Evolutionary conservation across 2,113 vertebrate species (phyloP).

Genomic region (Gobius niger): DNA sequence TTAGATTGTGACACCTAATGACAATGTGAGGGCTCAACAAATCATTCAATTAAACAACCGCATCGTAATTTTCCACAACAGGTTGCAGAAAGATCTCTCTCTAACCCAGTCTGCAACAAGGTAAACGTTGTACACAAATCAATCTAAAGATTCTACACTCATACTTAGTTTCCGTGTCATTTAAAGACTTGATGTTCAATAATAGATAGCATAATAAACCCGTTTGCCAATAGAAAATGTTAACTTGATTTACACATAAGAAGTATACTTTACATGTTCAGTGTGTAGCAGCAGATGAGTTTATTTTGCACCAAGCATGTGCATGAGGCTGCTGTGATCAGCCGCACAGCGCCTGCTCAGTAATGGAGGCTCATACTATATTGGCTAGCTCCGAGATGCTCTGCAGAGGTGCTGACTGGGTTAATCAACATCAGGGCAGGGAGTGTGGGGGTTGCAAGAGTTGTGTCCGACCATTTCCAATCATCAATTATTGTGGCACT

Average conservation of each 20-base stretch:
- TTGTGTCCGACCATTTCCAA: conserved; percentile 36
- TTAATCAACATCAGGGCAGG: conserved; percentile 43
- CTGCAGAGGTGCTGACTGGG: conserved; percentile 41
- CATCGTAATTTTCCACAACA: conserved; percentile 1
- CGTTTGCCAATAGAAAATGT: too few relatives aligned
- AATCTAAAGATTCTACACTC: neutral
- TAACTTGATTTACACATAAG: neutral
- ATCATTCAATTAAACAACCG: conserved; percentile 15
- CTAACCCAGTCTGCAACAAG: neutral
- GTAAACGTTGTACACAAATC: neutral
- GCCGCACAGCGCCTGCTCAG: conserved; percentile 25
- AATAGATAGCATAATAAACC: too few relatives aligned
- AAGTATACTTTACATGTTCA: neutral
- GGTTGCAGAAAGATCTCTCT: neutral
- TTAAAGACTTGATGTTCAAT: too few relatives aligned
- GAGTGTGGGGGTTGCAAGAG: conserved; percentile 36
- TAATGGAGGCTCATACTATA: conserved; percentile 40
- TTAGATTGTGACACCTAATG: conserved; percentile 28
- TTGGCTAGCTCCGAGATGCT: conserved; percentile 7
- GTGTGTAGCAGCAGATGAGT: conserved; percentile 18
- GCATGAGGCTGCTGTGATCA: conserved; percentile 30
- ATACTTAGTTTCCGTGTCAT: neutral
- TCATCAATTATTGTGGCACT: conserved; percentile 29
- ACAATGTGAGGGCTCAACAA: conserved; percentile 17
- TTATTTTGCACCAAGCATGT: conserved; percentile 12